These are phyloP conservation scores for Pyrrhosoma nymphula DNA, from an alignment of 2,888 invertebrate species.

Conservation along the genomic window DNA sequence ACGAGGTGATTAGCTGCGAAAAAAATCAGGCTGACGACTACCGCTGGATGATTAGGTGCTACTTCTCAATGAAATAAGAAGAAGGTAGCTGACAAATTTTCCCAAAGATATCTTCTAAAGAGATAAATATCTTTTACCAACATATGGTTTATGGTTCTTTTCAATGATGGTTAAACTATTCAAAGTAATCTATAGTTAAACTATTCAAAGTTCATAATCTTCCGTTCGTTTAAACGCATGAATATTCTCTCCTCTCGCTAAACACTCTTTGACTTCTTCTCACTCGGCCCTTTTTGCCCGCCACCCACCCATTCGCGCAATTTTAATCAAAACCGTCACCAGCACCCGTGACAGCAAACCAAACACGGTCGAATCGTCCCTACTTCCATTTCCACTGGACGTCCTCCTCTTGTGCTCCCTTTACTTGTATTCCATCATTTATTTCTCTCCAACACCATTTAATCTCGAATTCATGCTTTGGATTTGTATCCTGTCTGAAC, in stretches of 20 bases:
- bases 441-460: constrained; percentile 10
- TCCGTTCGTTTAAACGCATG: not conserved
- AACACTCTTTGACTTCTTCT: not conserved
- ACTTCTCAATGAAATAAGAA: no score
- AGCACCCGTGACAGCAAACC: not conserved
- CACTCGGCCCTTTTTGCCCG: not conserved
- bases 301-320: not conserved
- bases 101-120: no score
- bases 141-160: not conserved
- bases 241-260: not conserved
- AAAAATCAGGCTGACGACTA: no score
- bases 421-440: not conserved
- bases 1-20: no score
- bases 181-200: not conserved
- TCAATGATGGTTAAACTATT: not conserved
- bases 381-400: not conserved
- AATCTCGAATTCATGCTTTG: not conserved
- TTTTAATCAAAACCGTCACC: constrained; percentile 63
- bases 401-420: not conserved
- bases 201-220: not conserved
- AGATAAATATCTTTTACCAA: not conserved
- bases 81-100: no score
- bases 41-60: no score
- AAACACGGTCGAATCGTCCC: not conserved
- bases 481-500: not conserved